phyloP scores from a whole-genome alignment of 2,888 invertebrate species.

The Tridacna crocea region DNA sequence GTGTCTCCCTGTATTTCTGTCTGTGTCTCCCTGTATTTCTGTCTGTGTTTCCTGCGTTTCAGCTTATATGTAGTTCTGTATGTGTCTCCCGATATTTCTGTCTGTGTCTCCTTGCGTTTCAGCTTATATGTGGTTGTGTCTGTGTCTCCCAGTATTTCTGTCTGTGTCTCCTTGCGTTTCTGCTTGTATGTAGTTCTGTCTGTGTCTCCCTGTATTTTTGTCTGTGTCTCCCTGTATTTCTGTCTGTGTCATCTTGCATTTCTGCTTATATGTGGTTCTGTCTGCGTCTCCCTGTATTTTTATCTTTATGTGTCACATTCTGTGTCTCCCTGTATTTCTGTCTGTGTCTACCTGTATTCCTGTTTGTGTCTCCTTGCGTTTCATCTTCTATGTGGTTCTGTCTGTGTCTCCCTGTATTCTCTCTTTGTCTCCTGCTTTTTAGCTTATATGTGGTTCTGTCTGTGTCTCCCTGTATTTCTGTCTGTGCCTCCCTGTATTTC shows the following conservation, averaged over 20 bases:
- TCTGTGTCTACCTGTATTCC: background rate
- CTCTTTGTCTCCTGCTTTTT: background rate
- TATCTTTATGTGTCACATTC: background rate
- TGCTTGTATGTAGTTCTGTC: background rate
- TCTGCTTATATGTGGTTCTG: background rate
- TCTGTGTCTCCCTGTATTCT: background rate
- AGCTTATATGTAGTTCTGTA: background rate
- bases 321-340: background rate
- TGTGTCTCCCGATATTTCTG: background rate
- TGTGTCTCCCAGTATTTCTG: background rate
- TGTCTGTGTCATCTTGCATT: background rate
- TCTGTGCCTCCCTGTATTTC: background rate
- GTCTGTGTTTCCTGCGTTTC: background rate
- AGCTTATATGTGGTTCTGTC: background rate
- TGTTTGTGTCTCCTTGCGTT: background rate
- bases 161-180: background rate
- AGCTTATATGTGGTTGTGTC: background rate
- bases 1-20: background rate
- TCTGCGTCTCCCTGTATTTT: background rate
- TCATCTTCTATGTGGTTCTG: background rate
- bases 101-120: background rate
- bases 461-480: constrained; percentile 10
- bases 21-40: background rate
- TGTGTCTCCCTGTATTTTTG: background rate
- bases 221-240: background rate